Evolutionary conservation across 2,888 invertebrate genomes (phyloP).

Genomic region (Belgica antarctica): DNA sequence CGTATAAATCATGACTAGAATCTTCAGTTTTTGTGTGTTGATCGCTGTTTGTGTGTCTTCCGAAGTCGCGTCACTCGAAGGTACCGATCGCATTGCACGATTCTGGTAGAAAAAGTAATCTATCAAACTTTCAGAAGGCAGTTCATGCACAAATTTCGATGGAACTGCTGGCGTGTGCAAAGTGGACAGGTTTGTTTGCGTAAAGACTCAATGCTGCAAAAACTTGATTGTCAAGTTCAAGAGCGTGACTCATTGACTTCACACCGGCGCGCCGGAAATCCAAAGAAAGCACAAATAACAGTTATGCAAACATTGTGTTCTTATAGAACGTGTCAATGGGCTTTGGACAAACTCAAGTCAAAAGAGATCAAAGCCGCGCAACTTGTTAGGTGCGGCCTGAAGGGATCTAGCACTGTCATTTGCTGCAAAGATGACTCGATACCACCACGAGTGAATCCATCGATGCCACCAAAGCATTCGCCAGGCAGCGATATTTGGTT

Average conservation of each 20-base stretch:
- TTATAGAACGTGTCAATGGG: slow-evolving; percentile 47
- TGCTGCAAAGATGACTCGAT: slow-evolving; percentile 26
- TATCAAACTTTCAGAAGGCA: slow-evolving; percentile 46
- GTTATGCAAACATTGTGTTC: no score
- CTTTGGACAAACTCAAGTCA: slow-evolving; percentile 46
- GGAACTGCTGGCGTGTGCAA: slow-evolving; percentile 48
- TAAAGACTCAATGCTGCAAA: no score
- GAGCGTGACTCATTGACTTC: no score
- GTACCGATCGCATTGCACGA: neutral
- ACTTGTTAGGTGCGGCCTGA: slow-evolving; percentile 47
- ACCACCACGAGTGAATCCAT: no score
- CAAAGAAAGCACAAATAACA: no score
- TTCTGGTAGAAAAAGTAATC: neutral
- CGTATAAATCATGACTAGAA: no score
- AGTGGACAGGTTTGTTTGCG: neutral
- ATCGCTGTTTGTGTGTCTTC: neutral
- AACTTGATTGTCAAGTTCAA: no score
- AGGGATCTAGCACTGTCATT: neutral
- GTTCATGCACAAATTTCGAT: slow-evolving; percentile 42
- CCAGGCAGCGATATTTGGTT: no score
- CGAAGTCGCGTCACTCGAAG: neutral
- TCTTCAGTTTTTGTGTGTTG: no score
- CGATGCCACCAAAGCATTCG: no score
- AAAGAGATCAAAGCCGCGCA: slow-evolving; percentile 46
- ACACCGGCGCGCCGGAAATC: no score